Base-by-base conservation (phyloP, 2,113 vertebrate genomes). In the Archilochus colubris region DNA sequence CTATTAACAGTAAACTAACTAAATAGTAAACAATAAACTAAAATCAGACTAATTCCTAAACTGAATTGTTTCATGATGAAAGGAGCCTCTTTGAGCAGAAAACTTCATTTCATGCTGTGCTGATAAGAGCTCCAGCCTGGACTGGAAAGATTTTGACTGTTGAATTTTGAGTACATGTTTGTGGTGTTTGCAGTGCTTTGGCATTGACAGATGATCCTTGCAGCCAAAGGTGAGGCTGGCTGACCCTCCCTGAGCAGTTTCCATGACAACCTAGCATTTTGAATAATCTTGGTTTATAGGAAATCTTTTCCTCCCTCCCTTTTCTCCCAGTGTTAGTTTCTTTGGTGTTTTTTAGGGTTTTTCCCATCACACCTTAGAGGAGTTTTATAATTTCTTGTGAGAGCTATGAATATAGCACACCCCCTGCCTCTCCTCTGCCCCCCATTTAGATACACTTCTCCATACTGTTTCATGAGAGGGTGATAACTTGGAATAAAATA, bases 211-310 rank as follows among this genome's bases (percentile, higher is more conserved):
- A 95, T 97, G 96, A 97, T 97, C 94, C 72, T 84, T 80, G 74
- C 90, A 95, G 97, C 96, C 95, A 95, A 95, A 97, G 97, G 98
- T 98, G 97, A 98, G 89, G 87, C 91, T 96, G 96, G 94, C 96
- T 96, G 98, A 97, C 97, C 98, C 97, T 96, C 88, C 87, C 82
- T 66, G 96, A 94, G 95, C 46, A 40, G 98, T 98, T 97, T 96
- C 98, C 97, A 96, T 98, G 97, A 96, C 93, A 97, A 97, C 95
- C 69, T 57, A 91, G 48, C 91, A 97, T 97, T 97, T 91, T 96
- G 92, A 93, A 93, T 95, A 91, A 89, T 97, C 95, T 96, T 92
- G 94, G 70, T 97, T 97, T 97, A 95, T 95, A 97, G 96, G 91
- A 97, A 97, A 97, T 79, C 74, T 94, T 95, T 94, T 94, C 12